These are phyloP conservation scores for Emydoidea blandingii DNA, from an alignment of 2,797 vertebrate genomes.

Conservation along the genomic window DNA sequence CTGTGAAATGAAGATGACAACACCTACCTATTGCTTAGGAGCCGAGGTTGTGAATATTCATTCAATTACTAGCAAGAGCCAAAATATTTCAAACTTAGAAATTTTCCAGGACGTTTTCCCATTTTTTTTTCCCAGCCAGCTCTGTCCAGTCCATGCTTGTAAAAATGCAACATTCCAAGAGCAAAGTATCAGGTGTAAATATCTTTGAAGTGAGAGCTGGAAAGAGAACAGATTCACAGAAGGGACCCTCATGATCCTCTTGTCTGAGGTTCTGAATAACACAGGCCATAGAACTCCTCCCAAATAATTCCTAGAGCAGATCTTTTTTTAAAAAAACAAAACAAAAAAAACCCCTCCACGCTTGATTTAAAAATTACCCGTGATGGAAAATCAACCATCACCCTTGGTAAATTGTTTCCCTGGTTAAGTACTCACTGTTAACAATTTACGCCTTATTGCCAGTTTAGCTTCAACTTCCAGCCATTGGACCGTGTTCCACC, in stretches of 20 bases:
- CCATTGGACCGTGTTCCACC: background rate
- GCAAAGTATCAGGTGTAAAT: background rate
- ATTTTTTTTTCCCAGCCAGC: background rate
- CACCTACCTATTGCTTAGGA: background rate
- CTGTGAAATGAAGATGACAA: background rate
- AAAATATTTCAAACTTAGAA: fast-evolving
- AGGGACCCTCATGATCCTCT: background rate
- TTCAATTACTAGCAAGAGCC: background rate
- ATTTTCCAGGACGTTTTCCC: background rate
- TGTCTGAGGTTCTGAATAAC: background rate
- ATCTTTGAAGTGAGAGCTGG: background rate
- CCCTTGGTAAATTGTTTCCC: background rate
- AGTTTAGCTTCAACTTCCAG: background rate
- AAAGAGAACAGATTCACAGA: background rate
- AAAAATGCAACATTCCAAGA: background rate
- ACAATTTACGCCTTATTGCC: background rate
- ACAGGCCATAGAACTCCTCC: background rate
- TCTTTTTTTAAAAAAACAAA: too few relatives aligned
- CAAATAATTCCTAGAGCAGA: background rate
- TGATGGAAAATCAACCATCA: background rate
- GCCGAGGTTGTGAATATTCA: background rate
- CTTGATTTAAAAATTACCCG: background rate
- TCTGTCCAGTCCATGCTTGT: fast-evolving
- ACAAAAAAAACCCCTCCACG: background rate
- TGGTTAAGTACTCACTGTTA: background rate